Evolutionary conservation across 2,888 invertebrate genomes (phyloP).

Genomic region (Napeogenes sylphis): DNA sequence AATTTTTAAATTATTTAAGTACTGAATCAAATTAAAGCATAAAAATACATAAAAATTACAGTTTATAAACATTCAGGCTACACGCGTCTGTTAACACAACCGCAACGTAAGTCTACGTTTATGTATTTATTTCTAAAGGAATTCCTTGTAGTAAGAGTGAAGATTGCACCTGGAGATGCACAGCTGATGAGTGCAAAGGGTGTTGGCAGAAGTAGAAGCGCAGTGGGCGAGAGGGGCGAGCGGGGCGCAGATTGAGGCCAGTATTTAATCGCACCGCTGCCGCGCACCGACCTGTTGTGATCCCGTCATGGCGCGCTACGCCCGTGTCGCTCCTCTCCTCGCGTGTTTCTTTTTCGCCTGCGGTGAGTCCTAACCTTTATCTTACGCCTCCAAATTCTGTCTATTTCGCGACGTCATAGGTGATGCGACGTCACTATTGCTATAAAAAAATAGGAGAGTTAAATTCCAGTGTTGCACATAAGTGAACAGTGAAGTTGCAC

Average conservation of each 20-base stretch:
- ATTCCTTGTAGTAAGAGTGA: constrained; percentile 11
- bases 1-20: too few species aligned
- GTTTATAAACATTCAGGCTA: too few species aligned
- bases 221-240: constrained; percentile 75
- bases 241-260: constrained; percentile 77
- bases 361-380: constrained; percentile 78
- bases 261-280: constrained; percentile 75
- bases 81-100: too few species aligned
- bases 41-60: too few species aligned
- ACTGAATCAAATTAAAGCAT: too few species aligned
- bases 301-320: constrained; percentile 79
- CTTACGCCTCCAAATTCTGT: constrained; percentile 65
- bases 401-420: constrained; percentile 72
- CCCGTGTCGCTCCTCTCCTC: constrained; percentile 77
- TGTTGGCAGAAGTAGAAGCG: constrained; percentile 69
- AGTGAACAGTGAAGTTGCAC: constrained; percentile 72
- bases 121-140: not conserved
- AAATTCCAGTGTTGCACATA: constrained; percentile 56
- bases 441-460: constrained; percentile 57
- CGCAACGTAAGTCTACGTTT: too few species aligned
- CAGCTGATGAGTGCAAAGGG: constrained; percentile 71
- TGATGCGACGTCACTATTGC: constrained; percentile 54
- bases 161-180: constrained; percentile 38
- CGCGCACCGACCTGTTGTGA: constrained; percentile 78
- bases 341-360: constrained; percentile 76